These are phyloP conservation scores for Heterohyrax brucei DNA, from an alignment of 2,797 vertebrate genomes.

Conservation along the genomic window DNA sequence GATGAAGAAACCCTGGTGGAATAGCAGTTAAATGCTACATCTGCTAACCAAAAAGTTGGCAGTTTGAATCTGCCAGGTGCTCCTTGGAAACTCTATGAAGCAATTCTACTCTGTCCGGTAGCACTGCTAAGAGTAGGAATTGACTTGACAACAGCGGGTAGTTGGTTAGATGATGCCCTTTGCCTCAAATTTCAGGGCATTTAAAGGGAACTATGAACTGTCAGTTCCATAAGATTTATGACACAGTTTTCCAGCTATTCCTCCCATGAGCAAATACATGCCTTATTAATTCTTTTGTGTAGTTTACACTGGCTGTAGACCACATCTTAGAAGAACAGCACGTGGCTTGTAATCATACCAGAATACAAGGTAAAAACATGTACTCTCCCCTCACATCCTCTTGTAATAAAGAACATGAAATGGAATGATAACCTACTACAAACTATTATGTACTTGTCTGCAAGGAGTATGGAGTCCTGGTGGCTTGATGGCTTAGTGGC, in stretches of 20 bases:
- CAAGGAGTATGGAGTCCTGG: neutral
- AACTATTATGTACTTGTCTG: neutral
- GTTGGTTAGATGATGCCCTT: neutral
- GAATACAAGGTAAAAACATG: slow-evolving; percentile 42
- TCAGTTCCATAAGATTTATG: slow-evolving; percentile 45
- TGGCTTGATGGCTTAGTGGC: too few species aligned
- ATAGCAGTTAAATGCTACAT: too few species aligned
- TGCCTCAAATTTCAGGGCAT: slow-evolving; percentile 63
- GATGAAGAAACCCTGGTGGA: neutral
- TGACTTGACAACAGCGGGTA: too few species aligned
- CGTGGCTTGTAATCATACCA: slow-evolving; percentile 29
- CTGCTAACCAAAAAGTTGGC: too few species aligned
- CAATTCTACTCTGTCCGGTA: too few species aligned
- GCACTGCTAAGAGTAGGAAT: too few species aligned
- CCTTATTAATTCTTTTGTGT: slow-evolving; percentile 25
- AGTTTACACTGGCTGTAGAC: slow-evolving; percentile 41
- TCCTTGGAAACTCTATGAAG: too few species aligned
- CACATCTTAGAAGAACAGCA: slow-evolving; percentile 63
- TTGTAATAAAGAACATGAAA: slow-evolving; percentile 43
- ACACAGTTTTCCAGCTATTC: slow-evolving; percentile 53
- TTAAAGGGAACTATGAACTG: slow-evolving; percentile 59
- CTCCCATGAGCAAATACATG: slow-evolving; percentile 62
- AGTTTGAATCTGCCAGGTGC: too few species aligned
- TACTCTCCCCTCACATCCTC: neutral
- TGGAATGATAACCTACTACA: slow-evolving; percentile 53